Evolutionary conservation across 1,140 invertebrate genomes (phyloP).

Genomic region (Leptopilina clavipes): DNA sequence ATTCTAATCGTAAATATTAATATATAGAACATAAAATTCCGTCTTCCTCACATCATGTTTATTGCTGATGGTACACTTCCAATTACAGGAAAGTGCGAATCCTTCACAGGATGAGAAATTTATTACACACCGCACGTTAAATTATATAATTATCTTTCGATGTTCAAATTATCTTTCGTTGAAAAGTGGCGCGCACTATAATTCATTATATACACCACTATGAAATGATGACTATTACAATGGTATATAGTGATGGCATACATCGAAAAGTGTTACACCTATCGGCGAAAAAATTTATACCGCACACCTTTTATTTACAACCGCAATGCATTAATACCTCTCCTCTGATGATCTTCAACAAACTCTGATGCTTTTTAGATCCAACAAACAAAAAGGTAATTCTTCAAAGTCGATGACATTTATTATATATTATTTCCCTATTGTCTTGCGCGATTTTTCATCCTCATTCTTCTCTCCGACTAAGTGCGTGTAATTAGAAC

Average conservation of each 20-base stretch:
- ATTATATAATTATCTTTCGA: conserved; percentile 13
- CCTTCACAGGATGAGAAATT: conserved; percentile 24
- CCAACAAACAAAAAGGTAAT: neutral
- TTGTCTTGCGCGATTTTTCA: too few species aligned
- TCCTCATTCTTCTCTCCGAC: too few species aligned
- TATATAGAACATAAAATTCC: neutral
- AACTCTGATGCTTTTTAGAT: neutral
- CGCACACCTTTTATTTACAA: neutral
- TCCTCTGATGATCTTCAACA: neutral
- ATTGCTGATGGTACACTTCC: neutral
- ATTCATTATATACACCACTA: too few species aligned
- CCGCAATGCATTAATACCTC: neutral
- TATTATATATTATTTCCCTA: too few species aligned
- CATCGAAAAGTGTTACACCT: neutral
- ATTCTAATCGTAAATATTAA: too few species aligned
- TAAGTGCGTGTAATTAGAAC: too few species aligned
- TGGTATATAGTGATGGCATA: conserved; percentile 9
- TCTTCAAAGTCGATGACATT: neutral
- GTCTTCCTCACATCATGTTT: conserved; percentile 1
- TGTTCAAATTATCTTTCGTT: neutral
- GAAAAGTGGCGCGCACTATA: neutral
- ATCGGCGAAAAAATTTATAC: conserved; percentile 17
- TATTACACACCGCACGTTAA: conserved; percentile 2
- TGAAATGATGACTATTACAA: neutral
- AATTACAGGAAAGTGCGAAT: conserved; percentile 20